Evolutionary conservation across 2,888 invertebrate species (phyloP).

Genomic region (Cryptus viduatorius): DNA sequence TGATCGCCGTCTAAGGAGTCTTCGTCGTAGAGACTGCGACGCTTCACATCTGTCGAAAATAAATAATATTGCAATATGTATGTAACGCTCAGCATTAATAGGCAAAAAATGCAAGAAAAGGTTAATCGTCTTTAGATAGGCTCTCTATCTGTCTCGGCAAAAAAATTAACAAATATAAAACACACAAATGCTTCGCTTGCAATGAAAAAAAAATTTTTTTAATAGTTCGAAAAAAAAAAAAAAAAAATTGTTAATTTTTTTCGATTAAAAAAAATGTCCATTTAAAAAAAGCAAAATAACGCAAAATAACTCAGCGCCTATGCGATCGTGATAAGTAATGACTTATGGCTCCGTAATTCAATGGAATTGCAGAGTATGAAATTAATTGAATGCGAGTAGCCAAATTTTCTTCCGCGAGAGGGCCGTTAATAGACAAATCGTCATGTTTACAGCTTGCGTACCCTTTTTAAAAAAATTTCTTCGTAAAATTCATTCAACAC

Average conservation of each 20-base stretch:
- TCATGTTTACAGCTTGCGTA: background rate
- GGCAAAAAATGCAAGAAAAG: background rate
- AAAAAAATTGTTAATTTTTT: background rate
- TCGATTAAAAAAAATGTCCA: no score
- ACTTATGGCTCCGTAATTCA: no score
- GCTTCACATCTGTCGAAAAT: constrained; percentile 84
- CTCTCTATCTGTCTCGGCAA: background rate
- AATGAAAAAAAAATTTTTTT: background rate
- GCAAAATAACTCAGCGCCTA: no score
- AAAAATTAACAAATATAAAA: no score
- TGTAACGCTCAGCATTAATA: constrained; percentile 52
- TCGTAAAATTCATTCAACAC: background rate
- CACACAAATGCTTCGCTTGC: background rate
- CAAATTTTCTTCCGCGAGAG: constrained; percentile 33
- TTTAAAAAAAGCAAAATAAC: no score
- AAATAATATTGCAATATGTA: constrained; percentile 78
- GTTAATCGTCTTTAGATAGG: constrained; percentile 33
- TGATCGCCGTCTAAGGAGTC: constrained; percentile 84
- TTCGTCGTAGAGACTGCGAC: constrained; percentile 83
- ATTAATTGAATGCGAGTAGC: background rate
- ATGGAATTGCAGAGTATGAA: no score
- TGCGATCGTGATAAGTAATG: no score
- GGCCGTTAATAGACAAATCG: constrained; percentile 1
- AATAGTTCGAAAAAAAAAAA: background rate
- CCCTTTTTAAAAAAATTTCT: background rate